Percentiles rank a stretch among this genome's conserved stretches.
These are phyloP conservation scores for Melanaphis sacchari DNA, from an alignment of 1,140 invertebrate genomes.

Conservation along the genomic window DNA sequence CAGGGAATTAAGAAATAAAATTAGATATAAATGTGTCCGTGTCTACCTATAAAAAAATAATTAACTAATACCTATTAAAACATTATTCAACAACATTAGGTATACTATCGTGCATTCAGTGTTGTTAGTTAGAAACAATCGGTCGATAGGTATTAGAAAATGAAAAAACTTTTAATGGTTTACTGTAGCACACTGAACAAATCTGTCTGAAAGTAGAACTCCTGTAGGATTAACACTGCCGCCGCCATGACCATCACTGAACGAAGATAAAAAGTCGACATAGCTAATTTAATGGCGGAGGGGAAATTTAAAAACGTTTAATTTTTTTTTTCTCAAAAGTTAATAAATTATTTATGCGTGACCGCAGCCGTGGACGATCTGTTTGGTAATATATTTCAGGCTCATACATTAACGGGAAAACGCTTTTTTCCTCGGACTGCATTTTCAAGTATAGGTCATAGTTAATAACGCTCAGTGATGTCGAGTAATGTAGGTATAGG, in stretches of 20 bases:
- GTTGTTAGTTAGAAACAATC: background rate
- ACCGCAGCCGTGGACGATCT: background rate
- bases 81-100: background rate
- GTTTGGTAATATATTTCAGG: background rate
- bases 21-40: background rate
- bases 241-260: background rate
- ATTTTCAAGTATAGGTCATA: background rate
- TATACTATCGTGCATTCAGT: background rate
- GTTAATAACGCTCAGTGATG: background rate
- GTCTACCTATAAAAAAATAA: background rate
- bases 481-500: background rate
- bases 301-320: background rate
- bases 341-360: background rate
- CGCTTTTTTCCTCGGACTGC: background rate
- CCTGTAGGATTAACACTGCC: background rate
- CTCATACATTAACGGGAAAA: background rate
- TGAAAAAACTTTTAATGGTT: constrained; percentile 13
- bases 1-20: background rate
- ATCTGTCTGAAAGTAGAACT: background rate
- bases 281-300: background rate
- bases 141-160: background rate
- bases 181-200: background rate
- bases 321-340: background rate
- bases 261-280: background rate
- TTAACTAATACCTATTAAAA: background rate